A percentile compares a stretch with the other conserved stretches of the same genome.
phyloP scores from a whole-genome alignment of 1,140 invertebrate species.

The Apis laboriosa region DNA sequence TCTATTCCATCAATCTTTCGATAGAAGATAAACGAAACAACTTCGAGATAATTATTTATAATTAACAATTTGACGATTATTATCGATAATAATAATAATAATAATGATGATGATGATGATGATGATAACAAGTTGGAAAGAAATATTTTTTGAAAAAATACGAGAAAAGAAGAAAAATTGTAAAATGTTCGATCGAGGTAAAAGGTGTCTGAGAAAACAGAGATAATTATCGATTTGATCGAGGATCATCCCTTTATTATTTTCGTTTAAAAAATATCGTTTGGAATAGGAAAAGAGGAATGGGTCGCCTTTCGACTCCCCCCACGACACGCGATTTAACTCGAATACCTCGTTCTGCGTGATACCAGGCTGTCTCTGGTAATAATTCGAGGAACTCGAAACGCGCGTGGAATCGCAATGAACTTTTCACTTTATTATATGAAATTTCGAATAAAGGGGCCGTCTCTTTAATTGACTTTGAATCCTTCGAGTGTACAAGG shows the following conservation, averaged over 20 bases:
- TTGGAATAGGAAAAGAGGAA: not conserved
- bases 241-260: not conserved
- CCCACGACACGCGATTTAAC: not conserved
- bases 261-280: not conserved
- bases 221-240: not conserved
- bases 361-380: not conserved
- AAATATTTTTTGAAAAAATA: too few relatives aligned
- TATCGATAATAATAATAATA: too few relatives aligned
- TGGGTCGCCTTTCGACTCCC: too few relatives aligned
- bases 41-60: too few relatives aligned
- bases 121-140: too few relatives aligned
- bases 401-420: not conserved
- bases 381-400: not conserved
- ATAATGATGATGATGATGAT: too few relatives aligned
- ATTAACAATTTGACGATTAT: too few relatives aligned
- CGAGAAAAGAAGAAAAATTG: not conserved
- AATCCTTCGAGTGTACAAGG: not conserved
- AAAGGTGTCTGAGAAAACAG: not conserved
- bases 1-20: too few relatives aligned
- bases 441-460: not conserved
- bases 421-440: not conserved
- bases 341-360: not conserved
- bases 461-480: not conserved
- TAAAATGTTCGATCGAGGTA: too few relatives aligned
- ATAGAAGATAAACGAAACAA: too few relatives aligned